Evolutionary conservation across 1,140 invertebrate genomes (phyloP), one percentile per base, ranked within the genome.

Genomic region (Vanessa tameamea): DNA sequence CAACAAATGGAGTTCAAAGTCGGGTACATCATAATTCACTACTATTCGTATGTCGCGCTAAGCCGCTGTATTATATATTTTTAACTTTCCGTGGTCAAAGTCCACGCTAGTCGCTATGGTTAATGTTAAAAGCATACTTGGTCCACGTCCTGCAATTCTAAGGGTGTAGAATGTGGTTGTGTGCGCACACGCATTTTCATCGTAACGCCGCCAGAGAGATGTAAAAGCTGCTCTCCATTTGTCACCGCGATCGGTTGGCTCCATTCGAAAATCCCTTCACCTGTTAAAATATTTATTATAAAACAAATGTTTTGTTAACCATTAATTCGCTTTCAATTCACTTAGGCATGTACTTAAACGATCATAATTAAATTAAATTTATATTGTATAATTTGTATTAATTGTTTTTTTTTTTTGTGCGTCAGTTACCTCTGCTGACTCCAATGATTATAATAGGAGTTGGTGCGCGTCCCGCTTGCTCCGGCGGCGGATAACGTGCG

Each of bases 221-320:
- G 88, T n/a, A 90, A 50, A 15, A 90, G 69, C 7, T 88, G 87
- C 26, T 91, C 87, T 0, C 88, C 88, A 8, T 84, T 82, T 8
- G 80, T 66, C 20, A 81, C 73, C n/a, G 80, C 82, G n/a, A 89
- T 78, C 5, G 87, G 81, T 16, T 79, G 65, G 57, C 84, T 80
- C 88, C 88, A 90, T 2, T 76, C 67, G 12, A 76, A 76, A 0
- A 73, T 48, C 0, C 16, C 31, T 7, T 79, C 80, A 4, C 77
- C 84, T 82, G 55, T 37, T 14, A 66, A 64, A 43, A 69, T 20
- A 67, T 61, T 31, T 20, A 66, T 37, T 0, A 71, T 48, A 47
- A 68, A 9, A 8, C 1, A 9, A 43, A 9, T 8, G 1, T 43
- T 43, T 43, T 43, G 9, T 43, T 43, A 43, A 43, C 4, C 7